Base-by-base conservation (phyloP, 1,140 invertebrate species). In the Neodiprion fabricii region DNA sequence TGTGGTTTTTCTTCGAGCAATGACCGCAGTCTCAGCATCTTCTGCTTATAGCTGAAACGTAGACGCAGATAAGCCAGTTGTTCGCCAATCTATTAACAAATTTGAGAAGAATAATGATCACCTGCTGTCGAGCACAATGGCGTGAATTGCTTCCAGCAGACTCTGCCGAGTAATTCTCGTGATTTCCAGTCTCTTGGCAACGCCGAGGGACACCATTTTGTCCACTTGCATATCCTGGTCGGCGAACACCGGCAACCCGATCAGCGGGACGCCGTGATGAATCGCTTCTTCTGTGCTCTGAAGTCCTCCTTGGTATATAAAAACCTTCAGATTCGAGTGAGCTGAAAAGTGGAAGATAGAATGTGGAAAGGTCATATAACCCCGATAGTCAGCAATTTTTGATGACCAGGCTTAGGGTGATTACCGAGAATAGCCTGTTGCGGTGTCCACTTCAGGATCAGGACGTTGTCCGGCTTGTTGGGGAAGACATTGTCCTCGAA, bases 231-330 rank as follows among this genome's bases (percentile, higher is more conserved):
- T 81, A 50, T 76, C 71, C 23, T 80, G 79, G 72, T 80, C 81
- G 1, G 53, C 77, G 67, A 69, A 81, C 23, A 81, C 76, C 14
- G 82, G 82, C 12, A 83, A 76, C 17, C 85, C 87, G 7, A 93
- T 76, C 1, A 93, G 76, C 1, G 92, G 92, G 11, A 92, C 88
- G n/a, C 86, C 89, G 74, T 86, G 83, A 73, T 89, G 87, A 10
- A 91, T 86, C 0, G 90, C 89, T 82, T 93, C 92, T 69, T 90
- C 89, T 9, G 89, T 85, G 28, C 92, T 91, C 72, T 91, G 89
- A 12, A 90, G 82, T 2, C 92, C 92, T 50, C 92, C 91, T 76
- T 93, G 92, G 9, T 89, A 91, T 28, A 93, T 90, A 75, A 93
- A 92, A 2, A 91, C 74, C 78, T 88, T 87, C 5, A 90, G 74